A percentile compares a stretch with the other conserved stretches of the same genome.
phyloP scores from a whole-genome alignment of 2,888 invertebrate species.

The Mellilla xanthometata region DNA sequence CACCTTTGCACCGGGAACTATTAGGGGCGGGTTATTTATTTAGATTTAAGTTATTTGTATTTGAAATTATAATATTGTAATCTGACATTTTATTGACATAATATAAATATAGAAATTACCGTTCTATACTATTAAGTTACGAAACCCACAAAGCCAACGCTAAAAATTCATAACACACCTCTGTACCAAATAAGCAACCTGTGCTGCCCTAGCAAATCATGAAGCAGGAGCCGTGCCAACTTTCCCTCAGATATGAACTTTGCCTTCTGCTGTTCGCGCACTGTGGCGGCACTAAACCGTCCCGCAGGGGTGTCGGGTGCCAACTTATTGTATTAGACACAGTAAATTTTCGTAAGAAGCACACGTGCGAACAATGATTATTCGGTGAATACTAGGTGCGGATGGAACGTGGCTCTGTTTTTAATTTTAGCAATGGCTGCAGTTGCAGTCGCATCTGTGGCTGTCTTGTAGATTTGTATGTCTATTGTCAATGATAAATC shows the following conservation, averaged over 20 bases:
- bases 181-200: slow-evolving; percentile 4
- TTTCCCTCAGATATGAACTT: neutral
- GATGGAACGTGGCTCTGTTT: slow-evolving; percentile 15
- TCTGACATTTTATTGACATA: too few species aligned
- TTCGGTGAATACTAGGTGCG: slow-evolving; percentile 45
- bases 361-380: slow-evolving; percentile 64
- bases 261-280: slow-evolving; percentile 12
- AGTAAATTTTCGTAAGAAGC: slow-evolving; percentile 67
- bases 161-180: too few species aligned
- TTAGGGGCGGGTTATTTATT: too few species aligned
- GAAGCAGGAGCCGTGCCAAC: slow-evolving; percentile 11
- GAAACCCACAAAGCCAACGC: too few species aligned
- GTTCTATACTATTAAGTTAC: too few species aligned
- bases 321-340: slow-evolving; percentile 71
- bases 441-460: too few species aligned
- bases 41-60: too few species aligned
- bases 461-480: too few species aligned
- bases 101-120: too few species aligned
- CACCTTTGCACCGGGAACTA: too few species aligned
- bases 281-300: slow-evolving; percentile 30
- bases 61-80: too few species aligned
- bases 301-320: slow-evolving; percentile 33
- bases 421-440: slow-evolving; percentile 8
- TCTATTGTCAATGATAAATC: too few species aligned
- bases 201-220: slow-evolving; percentile 1